phyloP scores from a whole-genome alignment of 2,888 invertebrate genomes.

The Sialis fuliginosa region DNA sequence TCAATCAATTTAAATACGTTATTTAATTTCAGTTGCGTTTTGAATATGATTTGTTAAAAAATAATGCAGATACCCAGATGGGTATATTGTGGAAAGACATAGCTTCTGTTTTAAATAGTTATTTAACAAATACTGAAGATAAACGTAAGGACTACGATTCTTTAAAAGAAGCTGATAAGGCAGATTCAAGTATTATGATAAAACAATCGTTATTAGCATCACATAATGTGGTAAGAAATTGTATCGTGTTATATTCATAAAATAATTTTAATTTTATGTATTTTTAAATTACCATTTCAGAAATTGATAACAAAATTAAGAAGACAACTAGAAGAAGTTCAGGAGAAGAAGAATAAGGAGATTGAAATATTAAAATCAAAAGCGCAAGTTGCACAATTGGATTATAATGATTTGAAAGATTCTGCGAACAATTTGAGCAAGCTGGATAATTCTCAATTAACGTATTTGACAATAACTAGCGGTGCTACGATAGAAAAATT shows the following conservation, averaged over 20 bases:
- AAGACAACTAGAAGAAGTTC: background rate
- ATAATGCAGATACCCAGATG: constrained; percentile 14
- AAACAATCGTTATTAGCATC: background rate
- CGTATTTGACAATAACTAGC: constrained; percentile 19
- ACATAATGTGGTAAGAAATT: background rate
- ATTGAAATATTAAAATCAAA: background rate
- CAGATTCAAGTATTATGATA: constrained; percentile 13
- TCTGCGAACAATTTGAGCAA: background rate
- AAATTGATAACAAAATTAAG: background rate
- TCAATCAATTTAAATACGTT: background rate
- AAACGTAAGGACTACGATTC: constrained; percentile 21
- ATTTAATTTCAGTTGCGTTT: constrained; percentile 14
- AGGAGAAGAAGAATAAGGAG: background rate
- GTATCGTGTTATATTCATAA: background rate
- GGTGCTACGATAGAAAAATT: constrained; percentile 27
- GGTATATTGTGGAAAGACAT: constrained; percentile 20
- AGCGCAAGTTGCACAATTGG: background rate
- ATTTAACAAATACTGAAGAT: constrained; percentile 19
- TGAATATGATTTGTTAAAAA: constrained; percentile 14
- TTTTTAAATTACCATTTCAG: background rate
- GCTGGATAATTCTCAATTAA: background rate
- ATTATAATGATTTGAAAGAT: background rate
- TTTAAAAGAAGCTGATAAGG: constrained; percentile 19
- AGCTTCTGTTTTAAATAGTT: constrained; percentile 14
- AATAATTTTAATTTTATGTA: background rate